Percentiles rank a stretch among this genome's conserved stretches.
Conservation (phyloP, 2,888 invertebrate species). For the Caenorhabditis sp. region DNA sequence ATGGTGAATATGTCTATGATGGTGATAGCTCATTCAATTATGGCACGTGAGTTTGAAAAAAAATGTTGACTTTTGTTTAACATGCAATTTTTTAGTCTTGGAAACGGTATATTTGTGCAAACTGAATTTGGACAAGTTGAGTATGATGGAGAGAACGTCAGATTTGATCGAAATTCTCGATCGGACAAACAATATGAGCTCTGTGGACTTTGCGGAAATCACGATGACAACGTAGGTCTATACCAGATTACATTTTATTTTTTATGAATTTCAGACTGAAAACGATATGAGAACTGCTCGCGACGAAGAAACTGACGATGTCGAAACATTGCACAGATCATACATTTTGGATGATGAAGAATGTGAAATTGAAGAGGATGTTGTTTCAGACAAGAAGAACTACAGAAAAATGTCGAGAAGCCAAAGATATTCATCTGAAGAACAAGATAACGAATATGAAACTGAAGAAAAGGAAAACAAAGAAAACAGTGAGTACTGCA, state of each 20-base stretch:
- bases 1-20: slow-evolving; percentile 33
- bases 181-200: slow-evolving; percentile 59
- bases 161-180: slow-evolving; percentile 66
- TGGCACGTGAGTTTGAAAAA: too few relatives aligned
- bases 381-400: slow-evolving; percentile 45
- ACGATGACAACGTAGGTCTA: slow-evolving; percentile 59
- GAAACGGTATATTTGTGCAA: too few relatives aligned
- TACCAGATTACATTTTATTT: neutral
- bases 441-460: slow-evolving; percentile 34
- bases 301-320: slow-evolving; percentile 54
- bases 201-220: slow-evolving; percentile 70
- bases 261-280: slow-evolving; percentile 39
- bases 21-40: too few relatives aligned
- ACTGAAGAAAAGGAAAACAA: slow-evolving; percentile 25
- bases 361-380: slow-evolving; percentile 43
- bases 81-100: too few relatives aligned
- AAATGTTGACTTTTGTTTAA: too few relatives aligned
- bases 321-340: slow-evolving; percentile 65
- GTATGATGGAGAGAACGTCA: slow-evolving; percentile 53
- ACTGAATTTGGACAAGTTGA: too few relatives aligned
- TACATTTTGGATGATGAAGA: slow-evolving; percentile 53
- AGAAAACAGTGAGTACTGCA: slow-evolving; percentile 8
- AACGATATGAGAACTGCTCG: slow-evolving; percentile 61
- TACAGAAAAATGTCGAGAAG: slow-evolving; percentile 41
- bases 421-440: slow-evolving; percentile 33